Conservation (phyloP, 2,888 invertebrate species). For the Cryptophagus acutangulus region DNA sequence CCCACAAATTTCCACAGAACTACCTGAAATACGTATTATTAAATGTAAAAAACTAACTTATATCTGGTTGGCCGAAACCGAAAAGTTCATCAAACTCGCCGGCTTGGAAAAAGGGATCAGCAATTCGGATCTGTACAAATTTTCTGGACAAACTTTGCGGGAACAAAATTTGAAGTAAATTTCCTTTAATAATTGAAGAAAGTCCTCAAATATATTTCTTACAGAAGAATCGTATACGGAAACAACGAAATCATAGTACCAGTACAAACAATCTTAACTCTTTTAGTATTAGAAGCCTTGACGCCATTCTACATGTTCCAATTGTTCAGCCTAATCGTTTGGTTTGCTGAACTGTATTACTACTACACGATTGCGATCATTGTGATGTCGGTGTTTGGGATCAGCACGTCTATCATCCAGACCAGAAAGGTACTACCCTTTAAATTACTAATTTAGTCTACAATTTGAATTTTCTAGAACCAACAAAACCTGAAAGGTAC, state of each 20-base stretch:
- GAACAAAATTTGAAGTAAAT: slow-evolving; percentile 59
- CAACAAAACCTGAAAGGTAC: slow-evolving; percentile 84
- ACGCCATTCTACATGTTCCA: slow-evolving; percentile 97
- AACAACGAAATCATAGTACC: slow-evolving; percentile 79
- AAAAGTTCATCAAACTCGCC: slow-evolving; percentile 63
- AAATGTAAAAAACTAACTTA: slow-evolving; percentile 77
- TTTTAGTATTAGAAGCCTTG: slow-evolving; percentile 77
- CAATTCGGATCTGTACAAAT: slow-evolving; percentile 59
- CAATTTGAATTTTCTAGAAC: slow-evolving; percentile 57
- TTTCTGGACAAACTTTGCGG: slow-evolving; percentile 54
- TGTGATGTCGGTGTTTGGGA: slow-evolving; percentile 76
- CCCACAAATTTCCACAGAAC: slow-evolving; percentile 38
- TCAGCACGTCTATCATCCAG: slow-evolving; percentile 77
- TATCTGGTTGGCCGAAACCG: slow-evolving; percentile 71
- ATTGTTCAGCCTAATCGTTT: slow-evolving; percentile 81
- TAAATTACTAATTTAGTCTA: slow-evolving; percentile 1
- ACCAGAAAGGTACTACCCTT: slow-evolving; percentile 62
- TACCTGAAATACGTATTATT: slow-evolving; percentile 54
- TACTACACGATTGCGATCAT: slow-evolving; percentile 85
- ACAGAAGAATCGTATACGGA: slow-evolving; percentile 76
- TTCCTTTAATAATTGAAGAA: slow-evolving; percentile 1
- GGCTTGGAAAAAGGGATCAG: slow-evolving; percentile 69
- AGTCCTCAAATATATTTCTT: slow-evolving; percentile 19
- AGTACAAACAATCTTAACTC: slow-evolving; percentile 64
- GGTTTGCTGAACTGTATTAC: slow-evolving; percentile 83